A percentile compares a stretch with the other conserved stretches of the same genome.
Evolutionary conservation across 2,113 vertebrate species (phyloP).

Genomic region (Dermatemys mawii): DNA sequence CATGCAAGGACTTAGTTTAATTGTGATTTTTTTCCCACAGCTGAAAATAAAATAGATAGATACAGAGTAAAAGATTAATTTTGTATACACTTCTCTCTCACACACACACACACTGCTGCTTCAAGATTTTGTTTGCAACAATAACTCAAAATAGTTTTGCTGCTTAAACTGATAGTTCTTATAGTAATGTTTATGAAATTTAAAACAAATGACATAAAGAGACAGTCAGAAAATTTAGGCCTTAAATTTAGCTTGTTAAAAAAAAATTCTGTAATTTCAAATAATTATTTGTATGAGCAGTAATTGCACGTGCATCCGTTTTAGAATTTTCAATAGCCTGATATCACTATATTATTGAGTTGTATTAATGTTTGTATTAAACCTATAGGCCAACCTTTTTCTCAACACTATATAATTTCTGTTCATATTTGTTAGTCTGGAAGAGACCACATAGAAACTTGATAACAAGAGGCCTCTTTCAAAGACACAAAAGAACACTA

Average conservation of each 20-base stretch:
- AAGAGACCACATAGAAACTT: not conserved
- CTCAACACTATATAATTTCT: not conserved
- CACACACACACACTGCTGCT: not conserved
- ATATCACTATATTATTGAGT: accelerated
- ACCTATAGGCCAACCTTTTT: not conserved
- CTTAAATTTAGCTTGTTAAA: not conserved
- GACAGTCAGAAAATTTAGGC: not conserved
- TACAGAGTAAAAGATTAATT: not conserved
- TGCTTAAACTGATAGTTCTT: accelerated
- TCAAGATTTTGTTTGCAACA: not conserved
- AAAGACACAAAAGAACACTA: not conserved
- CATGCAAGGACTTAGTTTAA: not conserved
- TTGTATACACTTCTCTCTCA: not conserved
- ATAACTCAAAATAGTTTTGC: not conserved
- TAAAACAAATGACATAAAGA: not conserved
- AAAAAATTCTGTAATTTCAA: not conserved
- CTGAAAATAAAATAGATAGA: not conserved
- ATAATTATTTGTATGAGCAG: not conserved
- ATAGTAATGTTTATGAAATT: not conserved
- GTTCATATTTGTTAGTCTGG: not conserved
- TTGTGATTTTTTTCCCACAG: not conserved
- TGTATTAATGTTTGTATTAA: not conserved
- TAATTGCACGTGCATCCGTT: not conserved
- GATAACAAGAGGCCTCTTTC: not conserved
- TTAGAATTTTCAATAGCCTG: not conserved